These are phyloP conservation scores for Colostygia pectinataria DNA, from an alignment of 2,888 invertebrate species.

Conservation along the genomic window DNA sequence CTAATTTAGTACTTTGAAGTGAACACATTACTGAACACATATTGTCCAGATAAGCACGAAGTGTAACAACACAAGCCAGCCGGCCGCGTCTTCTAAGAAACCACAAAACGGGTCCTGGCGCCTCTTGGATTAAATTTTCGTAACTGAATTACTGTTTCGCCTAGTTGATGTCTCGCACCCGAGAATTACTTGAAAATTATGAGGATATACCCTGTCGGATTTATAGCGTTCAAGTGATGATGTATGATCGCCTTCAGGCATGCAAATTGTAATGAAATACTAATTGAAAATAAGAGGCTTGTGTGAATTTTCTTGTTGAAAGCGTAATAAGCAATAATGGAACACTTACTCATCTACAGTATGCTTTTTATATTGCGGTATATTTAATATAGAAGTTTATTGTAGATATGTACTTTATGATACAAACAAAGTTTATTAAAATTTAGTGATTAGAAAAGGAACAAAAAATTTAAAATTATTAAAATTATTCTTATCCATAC, in stretches of 20 bases:
- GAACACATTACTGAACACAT: neutral
- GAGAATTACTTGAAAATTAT: constrained; percentile 26
- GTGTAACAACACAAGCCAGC: constrained; percentile 4
- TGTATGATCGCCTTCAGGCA: constrained; percentile 16
- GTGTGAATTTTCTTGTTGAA: neutral
- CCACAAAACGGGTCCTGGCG: constrained; percentile 48
- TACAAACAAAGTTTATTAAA: too few relatives aligned
- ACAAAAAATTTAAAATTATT: too few relatives aligned
- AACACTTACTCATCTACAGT: too few relatives aligned
- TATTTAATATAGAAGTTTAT: too few relatives aligned
- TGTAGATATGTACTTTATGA: too few relatives aligned
- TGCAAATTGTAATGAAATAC: constrained; percentile 3
- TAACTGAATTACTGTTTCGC: constrained; percentile 62
- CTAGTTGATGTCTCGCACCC: constrained; percentile 44
- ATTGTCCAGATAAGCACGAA: neutral
- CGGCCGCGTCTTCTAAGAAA: constrained; percentile 28
- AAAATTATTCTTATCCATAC: constrained; percentile 3
- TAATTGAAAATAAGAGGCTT: constrained; percentile 3
- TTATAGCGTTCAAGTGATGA: constrained; percentile 11
- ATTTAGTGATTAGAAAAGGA: too few relatives aligned
- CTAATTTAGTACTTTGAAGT: too few relatives aligned
- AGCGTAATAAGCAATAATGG: too few relatives aligned
- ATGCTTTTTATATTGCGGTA: too few relatives aligned
- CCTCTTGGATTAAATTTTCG: constrained; percentile 62
- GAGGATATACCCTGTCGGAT: constrained; percentile 21